Percentiles rank a stretch among this genome's conserved stretches.
phyloP scores from a whole-genome alignment of 2,113 vertebrate genomes.

The Gorsachius goisagi region DNA sequence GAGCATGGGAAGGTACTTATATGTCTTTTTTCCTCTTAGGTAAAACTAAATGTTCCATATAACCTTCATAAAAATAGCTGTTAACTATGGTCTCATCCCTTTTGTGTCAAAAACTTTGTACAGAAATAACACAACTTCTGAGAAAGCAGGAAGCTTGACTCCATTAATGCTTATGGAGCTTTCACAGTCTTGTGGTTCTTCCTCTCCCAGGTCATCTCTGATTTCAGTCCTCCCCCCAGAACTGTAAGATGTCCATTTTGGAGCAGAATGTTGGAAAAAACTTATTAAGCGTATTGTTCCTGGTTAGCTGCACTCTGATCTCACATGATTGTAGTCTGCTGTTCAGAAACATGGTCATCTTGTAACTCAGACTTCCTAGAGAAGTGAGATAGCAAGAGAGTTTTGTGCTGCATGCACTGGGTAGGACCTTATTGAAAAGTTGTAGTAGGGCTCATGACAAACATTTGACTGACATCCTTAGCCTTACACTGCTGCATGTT shows the following conservation, averaged over 20 bases:
- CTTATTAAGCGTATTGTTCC: background rate
- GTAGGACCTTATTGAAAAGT: background rate
- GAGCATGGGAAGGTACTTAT: background rate
- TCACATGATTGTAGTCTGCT: background rate
- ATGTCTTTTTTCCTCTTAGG: background rate
- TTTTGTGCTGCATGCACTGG: background rate
- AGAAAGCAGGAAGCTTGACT: background rate
- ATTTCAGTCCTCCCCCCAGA: background rate
- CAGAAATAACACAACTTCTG: background rate
- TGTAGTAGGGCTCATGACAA: background rate
- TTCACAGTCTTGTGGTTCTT: background rate
- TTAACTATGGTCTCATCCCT: background rate
- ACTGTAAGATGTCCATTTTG: background rate
- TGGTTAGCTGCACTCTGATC: background rate
- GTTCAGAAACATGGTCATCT: background rate
- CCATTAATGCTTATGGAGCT: background rate
- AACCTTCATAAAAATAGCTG: background rate
- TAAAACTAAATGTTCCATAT: background rate
- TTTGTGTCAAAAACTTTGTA: background rate
- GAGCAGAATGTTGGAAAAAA: background rate
- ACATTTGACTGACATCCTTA: background rate
- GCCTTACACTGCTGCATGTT: background rate
- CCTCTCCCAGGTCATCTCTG: background rate
- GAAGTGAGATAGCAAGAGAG: background rate
- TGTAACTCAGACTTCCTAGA: background rate